Evolutionary conservation across 2,888 invertebrate species (phyloP).

Genomic region (Xestia rhomboidea): DNA sequence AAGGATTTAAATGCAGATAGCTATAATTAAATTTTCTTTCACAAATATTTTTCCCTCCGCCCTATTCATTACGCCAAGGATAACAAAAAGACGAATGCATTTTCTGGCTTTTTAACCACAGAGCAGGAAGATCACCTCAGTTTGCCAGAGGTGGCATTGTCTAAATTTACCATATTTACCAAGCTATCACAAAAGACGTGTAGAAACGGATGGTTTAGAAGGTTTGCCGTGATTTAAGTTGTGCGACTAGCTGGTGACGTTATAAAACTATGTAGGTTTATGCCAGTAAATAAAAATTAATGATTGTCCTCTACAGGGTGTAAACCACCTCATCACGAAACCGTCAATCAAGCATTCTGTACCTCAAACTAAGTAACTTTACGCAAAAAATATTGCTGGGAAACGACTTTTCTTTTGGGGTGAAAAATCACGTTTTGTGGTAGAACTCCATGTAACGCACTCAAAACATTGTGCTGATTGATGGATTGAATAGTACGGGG

Average conservation of each 20-base stretch:
- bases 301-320: too few species aligned
- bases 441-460: too few species aligned
- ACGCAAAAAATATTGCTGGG: too few species aligned
- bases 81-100: slow-evolving; percentile 54
- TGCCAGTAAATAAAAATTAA: too few species aligned
- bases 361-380: too few species aligned
- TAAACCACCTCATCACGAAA: too few species aligned
- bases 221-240: background rate
- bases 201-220: background rate
- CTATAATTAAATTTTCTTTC: slow-evolving; percentile 54
- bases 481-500: too few species aligned
- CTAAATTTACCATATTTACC: too few species aligned
- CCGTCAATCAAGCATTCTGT: too few species aligned
- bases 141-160: background rate
- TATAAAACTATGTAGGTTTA: background rate
- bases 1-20: slow-evolving; percentile 45
- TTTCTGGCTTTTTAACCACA: slow-evolving; percentile 46
- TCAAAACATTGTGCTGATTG: too few species aligned
- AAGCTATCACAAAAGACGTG: background rate
- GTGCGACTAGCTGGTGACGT: background rate
- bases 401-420: too few species aligned
- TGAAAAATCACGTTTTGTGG: too few species aligned
- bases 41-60: slow-evolving; percentile 49
- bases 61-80: slow-evolving; percentile 34
- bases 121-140: background rate